phyloP scores from a whole-genome alignment of 2,888 invertebrate species.

The Amblyjoppa proteus region DNA sequence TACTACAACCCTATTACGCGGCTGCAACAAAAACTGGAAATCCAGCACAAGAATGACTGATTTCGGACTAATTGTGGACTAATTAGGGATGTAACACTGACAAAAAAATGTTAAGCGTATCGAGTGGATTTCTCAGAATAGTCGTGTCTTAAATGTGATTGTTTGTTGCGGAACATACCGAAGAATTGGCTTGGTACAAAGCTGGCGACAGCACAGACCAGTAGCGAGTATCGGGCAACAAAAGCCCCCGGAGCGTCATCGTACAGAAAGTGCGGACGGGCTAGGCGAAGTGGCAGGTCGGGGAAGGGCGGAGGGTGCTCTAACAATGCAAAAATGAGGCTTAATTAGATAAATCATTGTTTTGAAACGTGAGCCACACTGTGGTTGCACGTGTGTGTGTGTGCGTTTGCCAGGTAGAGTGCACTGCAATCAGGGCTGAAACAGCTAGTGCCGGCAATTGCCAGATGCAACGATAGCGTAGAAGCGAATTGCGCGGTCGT shows the following conservation, averaged over 20 bases:
- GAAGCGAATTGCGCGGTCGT: constrained; percentile 70
- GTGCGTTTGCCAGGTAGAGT: constrained; percentile 38
- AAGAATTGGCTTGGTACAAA: not conserved
- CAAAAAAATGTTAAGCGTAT: too few relatives aligned
- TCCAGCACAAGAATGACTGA: too few relatives aligned
- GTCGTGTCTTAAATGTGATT: too few relatives aligned
- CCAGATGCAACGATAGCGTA: constrained; percentile 74
- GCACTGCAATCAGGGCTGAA: constrained; percentile 70
- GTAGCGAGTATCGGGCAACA: constrained; percentile 70
- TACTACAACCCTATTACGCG: too few relatives aligned
- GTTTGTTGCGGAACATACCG: too few relatives aligned
- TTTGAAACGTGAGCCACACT: constrained; percentile 79
- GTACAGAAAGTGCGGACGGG: not conserved
- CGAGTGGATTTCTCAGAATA: too few relatives aligned
- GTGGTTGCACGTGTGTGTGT: not conserved
- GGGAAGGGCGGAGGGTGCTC: constrained; percentile 61
- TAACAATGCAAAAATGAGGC: constrained; percentile 79
- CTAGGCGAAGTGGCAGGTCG: constrained; percentile 66
- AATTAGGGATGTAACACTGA: too few relatives aligned
- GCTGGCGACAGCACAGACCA: constrained; percentile 7
- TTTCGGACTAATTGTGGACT: too few relatives aligned
- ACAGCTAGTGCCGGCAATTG: constrained; percentile 76
- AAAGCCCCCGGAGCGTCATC: constrained; percentile 50
- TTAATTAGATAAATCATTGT: constrained; percentile 84
- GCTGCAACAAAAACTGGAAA: too few relatives aligned